phyloP scores from a whole-genome alignment of 2,888 invertebrate genomes.

The Caprella mutica region DNA sequence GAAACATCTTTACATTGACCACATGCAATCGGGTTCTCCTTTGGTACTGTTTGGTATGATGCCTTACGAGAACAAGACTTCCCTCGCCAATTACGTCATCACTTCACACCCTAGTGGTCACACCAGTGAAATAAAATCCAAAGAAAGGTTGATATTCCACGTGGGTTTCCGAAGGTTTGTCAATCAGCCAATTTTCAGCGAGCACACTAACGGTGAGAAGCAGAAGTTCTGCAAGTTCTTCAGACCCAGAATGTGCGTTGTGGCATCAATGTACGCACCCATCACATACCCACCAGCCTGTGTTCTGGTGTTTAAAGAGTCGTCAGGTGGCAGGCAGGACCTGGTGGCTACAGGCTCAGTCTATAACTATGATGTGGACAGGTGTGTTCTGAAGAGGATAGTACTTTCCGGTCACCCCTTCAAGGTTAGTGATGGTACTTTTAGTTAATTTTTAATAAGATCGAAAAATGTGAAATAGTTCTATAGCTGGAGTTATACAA shows the following conservation, averaged over 20 bases:
- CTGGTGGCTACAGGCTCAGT: constrained; percentile 79
- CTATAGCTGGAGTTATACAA: too few relatives aligned
- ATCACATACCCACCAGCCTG: constrained; percentile 79
- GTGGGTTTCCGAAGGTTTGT: constrained; percentile 84
- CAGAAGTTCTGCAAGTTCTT: constrained; percentile 95
- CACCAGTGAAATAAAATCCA: constrained; percentile 74
- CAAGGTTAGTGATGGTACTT: too few relatives aligned
- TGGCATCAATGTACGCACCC: constrained; percentile 91
- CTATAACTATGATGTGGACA: constrained; percentile 77
- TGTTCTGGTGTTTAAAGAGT: constrained; percentile 53
- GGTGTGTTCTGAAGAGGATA: constrained; percentile 76
- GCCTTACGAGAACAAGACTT: constrained; percentile 92
- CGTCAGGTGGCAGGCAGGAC: constrained; percentile 40
- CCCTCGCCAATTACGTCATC: constrained; percentile 74
- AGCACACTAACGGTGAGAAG: constrained; percentile 86
- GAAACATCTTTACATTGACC: constrained; percentile 50
- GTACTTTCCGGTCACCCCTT: constrained; percentile 80
- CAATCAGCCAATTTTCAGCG: constrained; percentile 78
- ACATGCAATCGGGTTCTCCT: constrained; percentile 44
- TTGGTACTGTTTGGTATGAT: constrained; percentile 71
- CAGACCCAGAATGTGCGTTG: constrained; percentile 67
- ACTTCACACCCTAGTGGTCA: constrained; percentile 51
- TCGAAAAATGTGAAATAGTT: too few relatives aligned
- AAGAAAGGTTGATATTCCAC: constrained; percentile 83
- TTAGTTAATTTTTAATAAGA: too few relatives aligned